phyloP scores from a whole-genome alignment of 2,113 vertebrate genomes.

The Cyanoramphus novaezelandiae region DNA sequence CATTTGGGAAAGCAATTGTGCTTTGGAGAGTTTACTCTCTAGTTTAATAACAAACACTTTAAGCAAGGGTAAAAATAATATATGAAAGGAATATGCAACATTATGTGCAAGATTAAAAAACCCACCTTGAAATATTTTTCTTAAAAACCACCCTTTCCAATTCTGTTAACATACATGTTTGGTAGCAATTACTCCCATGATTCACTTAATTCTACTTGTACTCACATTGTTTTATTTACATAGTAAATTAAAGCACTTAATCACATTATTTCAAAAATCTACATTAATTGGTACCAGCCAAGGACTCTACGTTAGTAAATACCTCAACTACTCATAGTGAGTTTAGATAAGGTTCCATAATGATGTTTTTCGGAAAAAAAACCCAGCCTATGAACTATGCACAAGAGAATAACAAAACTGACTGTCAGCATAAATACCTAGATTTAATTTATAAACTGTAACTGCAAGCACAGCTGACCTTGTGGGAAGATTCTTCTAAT shows the following conservation, averaged over 20 bases:
- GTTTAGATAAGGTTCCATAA: neutral
- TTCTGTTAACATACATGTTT: neutral
- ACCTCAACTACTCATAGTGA: neutral
- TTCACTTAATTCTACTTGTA: neutral
- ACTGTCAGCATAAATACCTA: neutral
- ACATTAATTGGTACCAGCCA: neutral
- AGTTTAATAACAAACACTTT: neutral
- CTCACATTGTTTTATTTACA: neutral
- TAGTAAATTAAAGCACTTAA: neutral
- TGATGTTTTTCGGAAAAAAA: neutral
- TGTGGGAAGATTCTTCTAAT: neutral
- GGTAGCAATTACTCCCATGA: neutral
- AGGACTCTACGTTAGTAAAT: neutral
- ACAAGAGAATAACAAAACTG: neutral
- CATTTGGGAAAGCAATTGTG: neutral
- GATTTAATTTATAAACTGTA: neutral
- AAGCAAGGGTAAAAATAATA: neutral
- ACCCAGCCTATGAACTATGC: neutral
- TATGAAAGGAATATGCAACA: neutral
- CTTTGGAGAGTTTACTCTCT: constrained; percentile 14
- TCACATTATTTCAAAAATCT: neutral
- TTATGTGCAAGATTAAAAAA: neutral
- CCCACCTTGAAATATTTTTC: neutral
- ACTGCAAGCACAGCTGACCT: neutral
- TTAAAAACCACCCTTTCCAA: neutral